A percentile compares a stretch with the other conserved stretches of the same genome.
phyloP scores from a whole-genome alignment of 2,888 invertebrate genomes.

The Nemoura dubitans region DNA sequence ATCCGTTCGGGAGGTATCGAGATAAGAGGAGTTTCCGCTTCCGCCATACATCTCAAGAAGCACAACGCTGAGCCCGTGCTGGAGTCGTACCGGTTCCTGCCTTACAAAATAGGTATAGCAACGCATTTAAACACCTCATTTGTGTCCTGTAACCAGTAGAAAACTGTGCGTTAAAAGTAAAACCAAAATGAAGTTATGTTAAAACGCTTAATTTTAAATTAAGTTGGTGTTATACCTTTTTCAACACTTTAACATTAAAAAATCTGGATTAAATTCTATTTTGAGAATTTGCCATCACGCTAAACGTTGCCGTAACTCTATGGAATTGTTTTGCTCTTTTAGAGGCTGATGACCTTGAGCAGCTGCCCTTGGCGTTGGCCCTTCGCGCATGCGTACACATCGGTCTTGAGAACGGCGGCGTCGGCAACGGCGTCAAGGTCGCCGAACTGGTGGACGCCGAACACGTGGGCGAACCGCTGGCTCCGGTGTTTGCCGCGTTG shows the following conservation, averaged over 20 bases:
- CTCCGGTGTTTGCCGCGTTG: constrained; percentile 57
- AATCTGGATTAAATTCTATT: too few relatives aligned
- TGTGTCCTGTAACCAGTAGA: too few relatives aligned
- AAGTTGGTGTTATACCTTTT: too few relatives aligned
- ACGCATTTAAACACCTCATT: background rate
- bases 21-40: constrained; percentile 79
- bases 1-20: constrained; percentile 79
- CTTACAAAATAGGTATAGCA: constrained; percentile 61
- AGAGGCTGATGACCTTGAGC: background rate
- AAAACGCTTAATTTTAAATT: too few relatives aligned
- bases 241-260: too few relatives aligned
- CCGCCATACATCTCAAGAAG: constrained; percentile 74
- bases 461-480: constrained; percentile 60
- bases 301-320: too few relatives aligned
- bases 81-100: constrained; percentile 78
- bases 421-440: constrained; percentile 68
- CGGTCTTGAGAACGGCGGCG: constrained; percentile 73
- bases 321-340: background rate
- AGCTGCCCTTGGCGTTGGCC: constrained; percentile 60
- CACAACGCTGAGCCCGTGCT: constrained; percentile 78
- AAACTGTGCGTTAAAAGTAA: too few relatives aligned
- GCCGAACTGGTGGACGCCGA: constrained; percentile 63
- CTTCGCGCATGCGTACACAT: constrained; percentile 73
- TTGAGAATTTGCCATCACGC: too few relatives aligned
- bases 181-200: too few relatives aligned